Evolutionary conservation across 2,113 vertebrate genomes (phyloP).

Genomic region (Centrocercus urophasianus): DNA sequence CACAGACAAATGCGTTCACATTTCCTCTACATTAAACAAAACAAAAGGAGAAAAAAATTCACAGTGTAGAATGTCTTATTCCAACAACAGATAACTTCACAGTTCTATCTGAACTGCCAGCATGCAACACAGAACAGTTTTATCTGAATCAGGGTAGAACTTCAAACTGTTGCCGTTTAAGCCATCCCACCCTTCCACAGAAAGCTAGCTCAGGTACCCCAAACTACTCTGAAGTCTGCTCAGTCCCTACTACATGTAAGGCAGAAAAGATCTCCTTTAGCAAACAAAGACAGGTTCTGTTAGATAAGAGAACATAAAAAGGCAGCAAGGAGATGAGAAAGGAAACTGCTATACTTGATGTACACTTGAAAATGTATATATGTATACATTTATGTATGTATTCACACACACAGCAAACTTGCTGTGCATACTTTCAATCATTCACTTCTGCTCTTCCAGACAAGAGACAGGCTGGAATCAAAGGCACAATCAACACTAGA

Average conservation of each 20-base stretch:
- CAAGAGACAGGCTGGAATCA: neutral
- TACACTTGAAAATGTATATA: neutral
- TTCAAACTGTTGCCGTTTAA: neutral
- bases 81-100: neutral
- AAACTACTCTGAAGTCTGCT: neutral
- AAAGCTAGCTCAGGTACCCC: neutral
- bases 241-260: neutral
- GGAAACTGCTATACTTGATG: neutral
- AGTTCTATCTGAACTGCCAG: neutral
- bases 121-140: neutral
- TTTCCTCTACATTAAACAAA: neutral
- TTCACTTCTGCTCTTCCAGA: neutral
- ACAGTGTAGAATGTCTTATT: neutral
- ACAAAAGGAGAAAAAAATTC: neutral
- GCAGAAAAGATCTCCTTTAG: neutral
- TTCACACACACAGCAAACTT: neutral
- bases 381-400: neutral
- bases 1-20: accelerated
- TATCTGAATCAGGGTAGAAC: neutral
- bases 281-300: neutral
- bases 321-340: neutral
- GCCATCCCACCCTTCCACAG: neutral
- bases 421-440: neutral
- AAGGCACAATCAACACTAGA: neutral
- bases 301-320: neutral